A percentile compares a stretch with the other conserved stretches of the same genome.
Evolutionary conservation across 1,140 invertebrate species (phyloP).

Genomic region (Andricus grossulariae): DNA sequence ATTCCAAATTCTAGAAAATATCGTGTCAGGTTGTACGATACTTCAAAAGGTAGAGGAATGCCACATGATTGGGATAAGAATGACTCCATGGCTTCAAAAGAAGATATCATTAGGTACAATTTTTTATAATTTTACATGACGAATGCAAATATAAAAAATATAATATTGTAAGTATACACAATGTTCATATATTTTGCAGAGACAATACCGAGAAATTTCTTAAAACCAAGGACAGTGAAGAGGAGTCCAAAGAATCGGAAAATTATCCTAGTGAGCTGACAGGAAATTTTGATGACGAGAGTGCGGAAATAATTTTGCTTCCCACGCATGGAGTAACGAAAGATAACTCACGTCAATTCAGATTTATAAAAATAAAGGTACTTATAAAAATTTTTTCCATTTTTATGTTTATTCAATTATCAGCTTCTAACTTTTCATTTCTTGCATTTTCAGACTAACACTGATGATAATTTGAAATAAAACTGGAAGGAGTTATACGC

Average conservation of each 20-base stretch:
- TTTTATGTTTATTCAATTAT: background rate
- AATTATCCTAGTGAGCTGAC: background rate
- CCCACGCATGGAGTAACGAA: background rate
- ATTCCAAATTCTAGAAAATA: conserved; percentile 42
- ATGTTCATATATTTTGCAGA: background rate
- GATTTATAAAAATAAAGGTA: conserved; percentile 27
- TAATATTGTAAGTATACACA: background rate
- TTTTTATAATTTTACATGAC: too few species aligned
- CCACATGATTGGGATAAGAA: conserved; percentile 43
- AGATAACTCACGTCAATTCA: background rate
- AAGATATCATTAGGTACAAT: background rate
- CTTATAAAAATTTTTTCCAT: background rate
- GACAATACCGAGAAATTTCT: background rate
- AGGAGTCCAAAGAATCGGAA: background rate
- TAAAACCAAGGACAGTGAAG: background rate
- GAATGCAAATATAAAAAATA: background rate
- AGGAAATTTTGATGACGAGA: background rate
- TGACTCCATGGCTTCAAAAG: conserved; percentile 9
- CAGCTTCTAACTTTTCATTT: too few species aligned
- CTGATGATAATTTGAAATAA: too few species aligned
- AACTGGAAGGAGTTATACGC: too few species aligned
- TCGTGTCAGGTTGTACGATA: conserved; percentile 41
- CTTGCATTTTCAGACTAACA: too few species aligned
- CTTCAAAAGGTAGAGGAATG: conserved; percentile 35
- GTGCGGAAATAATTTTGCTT: conserved; percentile 8